These are phyloP conservation scores for Onychomys leucogaster DNA, from an alignment of 2,797 vertebrate species.

Conservation along the genomic window DNA sequence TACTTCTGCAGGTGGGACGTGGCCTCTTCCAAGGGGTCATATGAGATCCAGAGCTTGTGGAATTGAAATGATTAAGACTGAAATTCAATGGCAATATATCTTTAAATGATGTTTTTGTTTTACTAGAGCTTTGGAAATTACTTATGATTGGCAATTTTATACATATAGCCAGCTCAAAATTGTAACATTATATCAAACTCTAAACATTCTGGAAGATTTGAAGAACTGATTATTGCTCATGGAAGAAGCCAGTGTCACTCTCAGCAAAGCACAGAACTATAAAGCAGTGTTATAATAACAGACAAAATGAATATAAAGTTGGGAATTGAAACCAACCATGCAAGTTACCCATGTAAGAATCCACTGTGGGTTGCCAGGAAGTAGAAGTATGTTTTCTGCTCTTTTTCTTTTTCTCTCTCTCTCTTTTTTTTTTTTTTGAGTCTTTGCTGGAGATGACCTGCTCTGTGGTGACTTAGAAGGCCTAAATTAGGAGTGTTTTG, in stretches of 20 bases:
- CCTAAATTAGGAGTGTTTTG: neutral
- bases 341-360: neutral
- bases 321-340: neutral
- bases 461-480: constrained; percentile 26
- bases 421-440: neutral
- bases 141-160: neutral
- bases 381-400: constrained; percentile 13
- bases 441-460: constrained; percentile 71
- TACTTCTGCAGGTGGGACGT: constrained; percentile 74
- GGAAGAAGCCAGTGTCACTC: constrained; percentile 85
- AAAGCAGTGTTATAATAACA: constrained; percentile 64
- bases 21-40: constrained; percentile 81
- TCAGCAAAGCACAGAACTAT: constrained; percentile 85
- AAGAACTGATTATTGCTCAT: constrained; percentile 73
- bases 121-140: neutral
- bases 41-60: neutral
- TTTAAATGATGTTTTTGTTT: neutral
- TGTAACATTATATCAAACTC: neutral
- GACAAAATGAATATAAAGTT: constrained; percentile 52
- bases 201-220: neutral
- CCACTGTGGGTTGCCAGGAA: neutral
- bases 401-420: neutral
- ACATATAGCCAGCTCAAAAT: neutral
- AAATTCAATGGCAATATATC: neutral
- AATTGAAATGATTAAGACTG: neutral